Conservation (phyloP, 2,113 vertebrate genomes). For the Pedetes capensis region DNA sequence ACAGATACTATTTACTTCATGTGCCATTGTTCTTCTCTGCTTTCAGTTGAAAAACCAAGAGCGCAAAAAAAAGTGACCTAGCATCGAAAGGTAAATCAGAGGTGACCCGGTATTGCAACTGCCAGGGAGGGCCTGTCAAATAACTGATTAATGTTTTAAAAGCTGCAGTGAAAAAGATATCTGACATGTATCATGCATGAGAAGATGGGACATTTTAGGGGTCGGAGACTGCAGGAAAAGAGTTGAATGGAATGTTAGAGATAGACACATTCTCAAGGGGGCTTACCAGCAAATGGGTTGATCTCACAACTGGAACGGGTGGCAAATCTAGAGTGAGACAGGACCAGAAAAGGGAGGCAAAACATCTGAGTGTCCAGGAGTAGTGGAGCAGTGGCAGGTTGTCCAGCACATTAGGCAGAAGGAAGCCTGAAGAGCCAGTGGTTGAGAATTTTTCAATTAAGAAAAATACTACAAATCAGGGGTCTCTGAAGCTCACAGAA, state of each 20-base stretch:
- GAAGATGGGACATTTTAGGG: not conserved
- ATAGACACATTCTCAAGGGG: no score
- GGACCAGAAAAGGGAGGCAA: not conserved
- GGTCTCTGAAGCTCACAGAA: not conserved
- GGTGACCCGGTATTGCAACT: not conserved
- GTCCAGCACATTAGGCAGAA: no score
- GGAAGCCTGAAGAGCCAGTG: not conserved
- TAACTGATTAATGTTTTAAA: not conserved
- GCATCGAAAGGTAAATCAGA: not conserved
- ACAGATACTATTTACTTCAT: not conserved
- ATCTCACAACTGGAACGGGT: no score
- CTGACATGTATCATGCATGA: not conserved
- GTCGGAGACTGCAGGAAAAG: not conserved
- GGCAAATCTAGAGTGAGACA: not conserved
- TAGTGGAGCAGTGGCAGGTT: accelerated
- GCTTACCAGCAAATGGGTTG: no score
- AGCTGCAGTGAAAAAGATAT: no score
- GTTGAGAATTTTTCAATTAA: not conserved
- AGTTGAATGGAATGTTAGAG: not conserved
- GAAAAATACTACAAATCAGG: not conserved
- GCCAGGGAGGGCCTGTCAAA: not conserved
- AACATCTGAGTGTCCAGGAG: no score
- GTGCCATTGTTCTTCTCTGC: no score
- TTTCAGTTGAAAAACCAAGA: not conserved
- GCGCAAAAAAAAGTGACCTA: not conserved